phyloP scores from a whole-genome alignment of 2,797 vertebrate genomes.

The Myiothlypis chrysogaster region DNA sequence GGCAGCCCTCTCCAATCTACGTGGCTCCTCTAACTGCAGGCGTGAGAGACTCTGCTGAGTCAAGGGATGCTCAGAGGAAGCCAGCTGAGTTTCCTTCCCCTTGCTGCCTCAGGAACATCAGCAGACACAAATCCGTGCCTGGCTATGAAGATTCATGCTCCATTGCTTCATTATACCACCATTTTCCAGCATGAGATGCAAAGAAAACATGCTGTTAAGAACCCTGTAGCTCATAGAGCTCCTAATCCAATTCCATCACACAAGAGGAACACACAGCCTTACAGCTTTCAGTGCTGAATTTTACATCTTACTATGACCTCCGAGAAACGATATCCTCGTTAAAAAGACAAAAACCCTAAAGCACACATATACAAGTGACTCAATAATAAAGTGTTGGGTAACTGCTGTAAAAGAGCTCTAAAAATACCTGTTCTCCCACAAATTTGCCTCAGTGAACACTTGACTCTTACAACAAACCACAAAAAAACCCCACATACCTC shows the following conservation, averaged over 20 bases:
- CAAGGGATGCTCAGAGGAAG: background rate
- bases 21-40: background rate
- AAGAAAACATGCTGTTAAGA: background rate
- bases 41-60: background rate
- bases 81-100: background rate
- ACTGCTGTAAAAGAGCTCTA: background rate
- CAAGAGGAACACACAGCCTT: background rate
- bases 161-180: background rate
- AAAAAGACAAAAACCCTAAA: background rate
- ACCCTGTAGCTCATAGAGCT: background rate
- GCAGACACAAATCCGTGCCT: background rate
- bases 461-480: background rate
- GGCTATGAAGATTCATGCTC: fast-evolving
- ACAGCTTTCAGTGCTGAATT: background rate
- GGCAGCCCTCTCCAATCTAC: background rate
- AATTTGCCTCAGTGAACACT: background rate
- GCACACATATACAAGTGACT: background rate
- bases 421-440: background rate
- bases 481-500: slow-evolving; percentile 77
- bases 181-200: background rate
- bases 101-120: background rate
- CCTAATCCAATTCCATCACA: background rate
- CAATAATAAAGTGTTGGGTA: background rate
- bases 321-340: background rate
- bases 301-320: background rate